phyloP scores from a whole-genome alignment of 2,888 invertebrate species.

The Synanthedon formicaeformis region DNA sequence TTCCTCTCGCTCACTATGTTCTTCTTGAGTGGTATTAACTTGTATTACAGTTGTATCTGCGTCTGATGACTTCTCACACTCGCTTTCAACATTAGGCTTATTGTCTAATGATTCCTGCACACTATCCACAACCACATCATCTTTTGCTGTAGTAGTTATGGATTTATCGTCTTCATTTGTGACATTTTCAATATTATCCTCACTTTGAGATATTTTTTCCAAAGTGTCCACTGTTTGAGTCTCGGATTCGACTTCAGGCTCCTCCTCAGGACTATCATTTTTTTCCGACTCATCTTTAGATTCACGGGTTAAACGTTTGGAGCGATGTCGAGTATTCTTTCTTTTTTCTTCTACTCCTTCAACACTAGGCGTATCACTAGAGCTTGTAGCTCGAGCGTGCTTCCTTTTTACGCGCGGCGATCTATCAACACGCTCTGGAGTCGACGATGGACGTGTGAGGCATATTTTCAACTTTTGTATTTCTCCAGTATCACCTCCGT shows the following conservation, averaged over 20 bases:
- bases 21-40: conserved; percentile 14
- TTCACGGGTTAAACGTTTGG: conserved; percentile 38
- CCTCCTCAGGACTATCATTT: conserved; percentile 40
- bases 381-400: conserved; percentile 59
- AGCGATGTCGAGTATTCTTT: conserved; percentile 42
- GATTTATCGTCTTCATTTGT: conserved; percentile 20
- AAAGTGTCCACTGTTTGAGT: conserved; percentile 12
- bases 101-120: neutral
- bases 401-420: conserved; percentile 66
- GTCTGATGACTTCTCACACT: conserved; percentile 19
- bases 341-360: conserved; percentile 58
- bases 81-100: neutral
- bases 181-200: conserved; percentile 10
- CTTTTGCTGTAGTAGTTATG: conserved; percentile 45
- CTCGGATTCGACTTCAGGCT: conserved; percentile 21
- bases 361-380: conserved; percentile 56
- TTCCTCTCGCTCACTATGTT: conserved; percentile 11
- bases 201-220: conserved; percentile 30
- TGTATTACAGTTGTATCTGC: conserved; percentile 33
- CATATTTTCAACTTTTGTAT: conserved; percentile 76
- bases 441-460: conserved; percentile 68
- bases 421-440: conserved; percentile 63
- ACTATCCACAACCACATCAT: conserved; percentile 17
- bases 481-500: conserved; percentile 63
- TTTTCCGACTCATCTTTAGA: conserved; percentile 46